Conservation (phyloP, 2,113 vertebrate species). For the Nymphicus hollandicus region DNA sequence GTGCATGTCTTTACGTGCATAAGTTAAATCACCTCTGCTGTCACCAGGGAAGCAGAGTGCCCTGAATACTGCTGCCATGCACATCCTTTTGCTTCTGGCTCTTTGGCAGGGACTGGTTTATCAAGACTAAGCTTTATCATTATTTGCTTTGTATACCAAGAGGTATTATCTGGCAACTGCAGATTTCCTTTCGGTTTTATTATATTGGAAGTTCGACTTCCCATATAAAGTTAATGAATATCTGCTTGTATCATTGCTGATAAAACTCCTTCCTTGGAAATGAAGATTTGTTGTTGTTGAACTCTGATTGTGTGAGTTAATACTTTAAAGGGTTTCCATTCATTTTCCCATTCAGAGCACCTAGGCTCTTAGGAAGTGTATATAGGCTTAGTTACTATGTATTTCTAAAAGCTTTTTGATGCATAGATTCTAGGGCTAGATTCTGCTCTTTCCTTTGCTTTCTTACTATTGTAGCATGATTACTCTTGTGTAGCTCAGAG, state of each 20-base stretch:
- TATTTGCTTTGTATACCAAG: not conserved
- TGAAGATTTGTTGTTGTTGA: not conserved
- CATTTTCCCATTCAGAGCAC: not conserved
- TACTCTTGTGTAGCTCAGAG: not conserved
- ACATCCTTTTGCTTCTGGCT: not conserved
- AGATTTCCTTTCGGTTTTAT: not conserved
- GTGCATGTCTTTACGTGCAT: not conserved
- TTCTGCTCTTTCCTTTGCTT: not conserved
- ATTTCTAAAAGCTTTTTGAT: slow-evolving; percentile 22
- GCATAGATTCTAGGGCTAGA: not conserved
- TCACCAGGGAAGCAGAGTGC: not conserved
- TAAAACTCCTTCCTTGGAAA: not conserved
- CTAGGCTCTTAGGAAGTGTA: not conserved
- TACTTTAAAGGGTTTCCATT: not conserved
- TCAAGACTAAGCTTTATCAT: not conserved
- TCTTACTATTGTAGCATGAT: not conserved
- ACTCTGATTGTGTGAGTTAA: not conserved
- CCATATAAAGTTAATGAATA: not conserved
- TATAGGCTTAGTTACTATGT: not conserved
- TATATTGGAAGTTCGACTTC: not conserved
- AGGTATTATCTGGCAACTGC: not conserved
- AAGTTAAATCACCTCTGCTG: not conserved
- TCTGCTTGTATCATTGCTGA: not conserved
- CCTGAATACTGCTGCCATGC: not conserved
- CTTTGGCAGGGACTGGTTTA: not conserved